Conservation (phyloP, 35 echinoderm and acorn worm species). For the Holothuria glaberrima region DNA sequence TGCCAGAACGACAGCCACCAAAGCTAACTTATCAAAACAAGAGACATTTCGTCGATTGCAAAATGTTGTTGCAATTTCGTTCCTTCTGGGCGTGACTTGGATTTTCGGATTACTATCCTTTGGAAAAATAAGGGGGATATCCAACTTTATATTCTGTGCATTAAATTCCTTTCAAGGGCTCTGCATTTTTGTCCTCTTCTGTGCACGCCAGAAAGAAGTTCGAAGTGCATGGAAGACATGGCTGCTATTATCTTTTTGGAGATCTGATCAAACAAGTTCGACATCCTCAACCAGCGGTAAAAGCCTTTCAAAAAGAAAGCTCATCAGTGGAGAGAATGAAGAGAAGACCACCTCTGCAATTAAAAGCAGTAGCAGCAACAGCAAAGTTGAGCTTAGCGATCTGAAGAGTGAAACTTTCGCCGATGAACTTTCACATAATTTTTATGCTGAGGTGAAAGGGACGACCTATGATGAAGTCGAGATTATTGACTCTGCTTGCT, state of each 20-base stretch:
- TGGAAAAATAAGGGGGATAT: background rate
- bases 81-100: constrained; percentile 43
- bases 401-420: background rate
- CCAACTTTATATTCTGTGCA: constrained; percentile 14
- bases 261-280: background rate
- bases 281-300: background rate
- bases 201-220: background rate
- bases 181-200: constrained; percentile 22
- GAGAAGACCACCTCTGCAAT: no score
- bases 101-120: constrained; percentile 14
- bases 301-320: background rate
- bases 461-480: no score
- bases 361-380: background rate
- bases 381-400: constrained; percentile 10
- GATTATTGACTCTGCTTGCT: no score
- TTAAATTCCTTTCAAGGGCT: constrained; percentile 41
- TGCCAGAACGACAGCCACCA: background rate
- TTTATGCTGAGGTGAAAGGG: background rate
- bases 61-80: background rate
- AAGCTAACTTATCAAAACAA: background rate
- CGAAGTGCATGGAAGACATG: background rate
- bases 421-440: background rate
- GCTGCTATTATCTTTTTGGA: background rate
- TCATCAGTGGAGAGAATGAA: background rate
- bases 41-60: constrained; percentile 11